Evolutionary conservation across 2,888 invertebrate species (phyloP), one percentile per base, ranked within the genome.

Genomic region (Thereva unica): DNA sequence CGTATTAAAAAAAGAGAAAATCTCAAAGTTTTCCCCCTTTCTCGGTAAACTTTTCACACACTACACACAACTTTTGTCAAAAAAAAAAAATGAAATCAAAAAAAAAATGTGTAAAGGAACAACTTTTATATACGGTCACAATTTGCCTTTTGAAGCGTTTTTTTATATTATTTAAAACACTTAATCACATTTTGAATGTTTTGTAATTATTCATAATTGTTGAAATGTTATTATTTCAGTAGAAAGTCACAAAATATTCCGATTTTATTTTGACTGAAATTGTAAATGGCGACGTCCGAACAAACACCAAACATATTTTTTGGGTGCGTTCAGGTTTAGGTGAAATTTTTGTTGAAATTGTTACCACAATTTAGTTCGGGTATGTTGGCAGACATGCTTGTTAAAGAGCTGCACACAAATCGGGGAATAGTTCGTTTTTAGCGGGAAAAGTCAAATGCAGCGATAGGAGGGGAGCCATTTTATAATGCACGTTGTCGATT

Each of bases 271-370:
- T 72, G 73, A 72, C 70, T 72, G 71, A 64, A 67, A 56, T 71
- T 71, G 71, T 67, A 72, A 73, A 73, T 73, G 73, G 73, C 73
- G 73, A 73, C 73, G 72, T 73, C 69, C 72, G 73, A 72, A 71
- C 71, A 72, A 72, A 72, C 73, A 73, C 72, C 73, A 73, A 73
- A 73, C 73, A 73, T 53, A 64, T 54, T 64, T 23, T 37, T 53
- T 37, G 64, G 64, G n/a, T 53, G 10, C 53, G 64, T 64, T 64
- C 61, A 41, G 23, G 2, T 23, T 23, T n/a, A n/a, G 23, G 23
- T 23, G 23, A 23, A 23, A 23, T 23, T 23, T 23, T 23, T 23
- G 23, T n/a, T 23, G 23, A 23, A 23, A 23, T 23, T n/a, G n/a
- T 2, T 23, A 23, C 23, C 23, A n/a, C n/a, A 23, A 23, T 23